Percentiles rank a stretch among this genome's conserved stretches.
Evolutionary conservation across 2,797 vertebrate genomes (phyloP).

Genomic region (Coilia nasus): DNA sequence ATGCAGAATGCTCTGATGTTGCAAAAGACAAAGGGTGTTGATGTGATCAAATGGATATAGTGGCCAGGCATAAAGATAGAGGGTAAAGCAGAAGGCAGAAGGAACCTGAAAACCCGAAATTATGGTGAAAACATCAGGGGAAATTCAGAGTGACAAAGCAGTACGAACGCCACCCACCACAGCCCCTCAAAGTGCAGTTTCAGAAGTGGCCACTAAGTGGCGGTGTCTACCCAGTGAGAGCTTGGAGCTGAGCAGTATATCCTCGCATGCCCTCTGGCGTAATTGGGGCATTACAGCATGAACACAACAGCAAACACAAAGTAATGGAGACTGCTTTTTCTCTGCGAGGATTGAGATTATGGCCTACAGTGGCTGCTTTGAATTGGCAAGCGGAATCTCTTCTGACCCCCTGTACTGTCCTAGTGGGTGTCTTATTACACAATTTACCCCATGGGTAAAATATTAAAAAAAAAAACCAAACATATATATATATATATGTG

Average conservation of each 20-base stretch:
- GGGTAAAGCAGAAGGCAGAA: no score
- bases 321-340: constrained; percentile 39
- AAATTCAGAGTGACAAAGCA: neutral
- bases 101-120: no score
- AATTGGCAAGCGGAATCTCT: neutral
- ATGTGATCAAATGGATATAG: neutral
- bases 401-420: neutral
- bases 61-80: no score
- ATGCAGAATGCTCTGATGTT: neutral
- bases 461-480: neutral
- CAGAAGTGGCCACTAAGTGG: constrained; percentile 54
- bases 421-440: neutral
- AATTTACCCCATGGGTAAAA: neutral
- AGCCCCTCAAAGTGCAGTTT: neutral
- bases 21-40: neutral
- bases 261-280: constrained; percentile 56
- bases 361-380: neutral
- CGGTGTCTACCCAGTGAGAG: constrained; percentile 48
- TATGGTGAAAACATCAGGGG: no score
- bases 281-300: constrained; percentile 62
- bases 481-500: no score
- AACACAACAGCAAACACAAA: constrained; percentile 58
- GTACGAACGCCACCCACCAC: neutral
- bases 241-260: neutral
- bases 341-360: constrained; percentile 51